phyloP scores from a whole-genome alignment of 2,113 vertebrate species.

The Syngnathus floridae region DNA sequence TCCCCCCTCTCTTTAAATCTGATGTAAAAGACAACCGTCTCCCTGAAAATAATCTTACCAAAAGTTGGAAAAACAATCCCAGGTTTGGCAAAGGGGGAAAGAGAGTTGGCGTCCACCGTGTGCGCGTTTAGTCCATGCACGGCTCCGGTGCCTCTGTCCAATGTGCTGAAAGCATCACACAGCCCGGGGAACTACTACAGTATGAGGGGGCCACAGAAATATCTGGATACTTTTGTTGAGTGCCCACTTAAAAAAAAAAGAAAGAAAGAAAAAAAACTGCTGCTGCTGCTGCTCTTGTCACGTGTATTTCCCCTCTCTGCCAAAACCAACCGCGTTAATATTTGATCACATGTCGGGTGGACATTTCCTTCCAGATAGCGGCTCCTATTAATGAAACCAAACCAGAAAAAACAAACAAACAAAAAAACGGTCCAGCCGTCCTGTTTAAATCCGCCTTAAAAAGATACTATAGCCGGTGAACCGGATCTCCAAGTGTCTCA shows the following conservation, averaged over 20 bases:
- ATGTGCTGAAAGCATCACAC: slow-evolving; percentile 84
- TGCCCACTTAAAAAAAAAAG: slow-evolving; percentile 59
- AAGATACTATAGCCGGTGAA: background rate
- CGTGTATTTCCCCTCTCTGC: slow-evolving; percentile 75
- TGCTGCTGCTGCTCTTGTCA: slow-evolving; percentile 67
- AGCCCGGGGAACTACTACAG: slow-evolving; percentile 66
- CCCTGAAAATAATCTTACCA: slow-evolving; percentile 62
- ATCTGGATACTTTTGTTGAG: slow-evolving; percentile 76
- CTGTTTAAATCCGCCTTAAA: slow-evolving; percentile 11
- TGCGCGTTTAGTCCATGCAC: slow-evolving; percentile 72
- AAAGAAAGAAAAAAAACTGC: background rate
- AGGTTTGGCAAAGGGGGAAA: slow-evolving; percentile 69
- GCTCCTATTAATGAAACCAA: slow-evolving; percentile 41
- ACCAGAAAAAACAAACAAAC: background rate
- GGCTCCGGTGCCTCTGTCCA: slow-evolving; percentile 84
- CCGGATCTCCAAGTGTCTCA: slow-evolving; percentile 44
- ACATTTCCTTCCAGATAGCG: slow-evolving; percentile 72
- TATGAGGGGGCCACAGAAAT: slow-evolving; percentile 56
- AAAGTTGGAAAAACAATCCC: slow-evolving; percentile 72
- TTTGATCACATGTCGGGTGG: slow-evolving; percentile 84
- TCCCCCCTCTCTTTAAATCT: background rate
- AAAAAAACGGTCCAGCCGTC: slow-evolving; percentile 52
- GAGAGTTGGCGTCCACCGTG: slow-evolving; percentile 69
- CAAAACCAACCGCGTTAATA: slow-evolving; percentile 82
- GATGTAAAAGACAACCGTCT: slow-evolving; percentile 48